Percentiles rank a stretch among this genome's conserved stretches.
phyloP scores from a whole-genome alignment of 2,113 vertebrate genomes.

The Psilopsiagon aymara region DNA sequence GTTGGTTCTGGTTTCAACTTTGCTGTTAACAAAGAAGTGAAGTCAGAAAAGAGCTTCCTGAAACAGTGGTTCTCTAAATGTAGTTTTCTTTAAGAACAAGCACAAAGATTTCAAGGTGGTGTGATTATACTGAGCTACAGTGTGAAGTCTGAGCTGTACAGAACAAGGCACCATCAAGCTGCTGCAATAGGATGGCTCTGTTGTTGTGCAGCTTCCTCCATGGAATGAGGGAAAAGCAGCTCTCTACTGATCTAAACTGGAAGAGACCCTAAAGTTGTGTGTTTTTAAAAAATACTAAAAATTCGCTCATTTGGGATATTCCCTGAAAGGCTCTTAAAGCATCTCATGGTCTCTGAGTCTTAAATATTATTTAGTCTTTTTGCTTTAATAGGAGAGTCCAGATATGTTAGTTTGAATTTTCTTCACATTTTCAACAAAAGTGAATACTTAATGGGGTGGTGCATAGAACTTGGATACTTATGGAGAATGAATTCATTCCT shows the following conservation, averaged over 20 bases:
- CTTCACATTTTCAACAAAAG: background rate
- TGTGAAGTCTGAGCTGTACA: background rate
- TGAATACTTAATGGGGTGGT: background rate
- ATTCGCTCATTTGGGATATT: accelerated
- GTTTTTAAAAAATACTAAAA: background rate
- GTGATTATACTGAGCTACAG: background rate
- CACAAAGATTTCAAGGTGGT: background rate
- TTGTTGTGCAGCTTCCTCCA: background rate
- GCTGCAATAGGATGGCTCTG: background rate
- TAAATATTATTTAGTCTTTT: background rate
- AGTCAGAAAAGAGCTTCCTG: background rate
- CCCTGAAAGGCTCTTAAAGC: background rate
- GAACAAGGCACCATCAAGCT: accelerated
- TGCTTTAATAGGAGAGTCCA: background rate
- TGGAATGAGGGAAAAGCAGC: background rate
- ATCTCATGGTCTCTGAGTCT: background rate
- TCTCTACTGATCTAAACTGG: background rate
- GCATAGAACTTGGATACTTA: background rate
- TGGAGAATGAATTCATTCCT: background rate
- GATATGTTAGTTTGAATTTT: background rate
- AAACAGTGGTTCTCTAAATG: background rate
- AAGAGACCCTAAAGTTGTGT: background rate
- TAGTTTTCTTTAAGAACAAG: background rate
- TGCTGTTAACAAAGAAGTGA: accelerated
- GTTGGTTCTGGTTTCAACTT: background rate